Evolutionary conservation across 2,797 vertebrate species (phyloP).

Genomic region (Dendrocincla tyrannina): DNA sequence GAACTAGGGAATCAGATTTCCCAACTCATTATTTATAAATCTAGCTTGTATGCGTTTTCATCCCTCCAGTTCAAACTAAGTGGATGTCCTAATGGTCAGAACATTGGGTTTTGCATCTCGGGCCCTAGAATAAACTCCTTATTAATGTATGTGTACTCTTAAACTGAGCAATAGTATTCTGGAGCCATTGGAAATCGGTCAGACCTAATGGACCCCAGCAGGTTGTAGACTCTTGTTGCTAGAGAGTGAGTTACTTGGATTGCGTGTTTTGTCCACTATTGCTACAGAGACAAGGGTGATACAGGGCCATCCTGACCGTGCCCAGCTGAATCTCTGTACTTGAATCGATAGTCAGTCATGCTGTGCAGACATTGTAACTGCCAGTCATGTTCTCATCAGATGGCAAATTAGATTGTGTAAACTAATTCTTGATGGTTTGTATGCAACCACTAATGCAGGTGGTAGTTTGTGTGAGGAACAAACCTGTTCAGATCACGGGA

Average conservation of each 20-base stretch:
- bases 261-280: neutral
- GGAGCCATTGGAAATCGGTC: neutral
- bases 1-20: neutral
- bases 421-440: neutral
- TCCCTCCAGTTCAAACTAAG: neutral
- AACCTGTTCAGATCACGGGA: neutral
- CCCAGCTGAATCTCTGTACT: neutral
- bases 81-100: neutral
- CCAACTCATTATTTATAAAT: neutral
- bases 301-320: neutral
- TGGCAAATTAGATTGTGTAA: neutral
- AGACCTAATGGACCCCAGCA: neutral
- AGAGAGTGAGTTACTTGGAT: neutral
- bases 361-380: neutral
- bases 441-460: neutral
- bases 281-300: neutral
- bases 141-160: neutral
- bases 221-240: neutral
- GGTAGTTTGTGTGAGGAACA: neutral
- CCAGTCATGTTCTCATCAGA: neutral
- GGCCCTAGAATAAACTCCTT: neutral
- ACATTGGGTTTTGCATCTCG: neutral
- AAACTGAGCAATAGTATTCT: neutral
- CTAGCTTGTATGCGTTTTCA: neutral
- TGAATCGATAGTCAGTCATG: accelerated